Base-by-base conservation (phyloP, 2,113 vertebrate genomes). In the Willisornis vidua region DNA sequence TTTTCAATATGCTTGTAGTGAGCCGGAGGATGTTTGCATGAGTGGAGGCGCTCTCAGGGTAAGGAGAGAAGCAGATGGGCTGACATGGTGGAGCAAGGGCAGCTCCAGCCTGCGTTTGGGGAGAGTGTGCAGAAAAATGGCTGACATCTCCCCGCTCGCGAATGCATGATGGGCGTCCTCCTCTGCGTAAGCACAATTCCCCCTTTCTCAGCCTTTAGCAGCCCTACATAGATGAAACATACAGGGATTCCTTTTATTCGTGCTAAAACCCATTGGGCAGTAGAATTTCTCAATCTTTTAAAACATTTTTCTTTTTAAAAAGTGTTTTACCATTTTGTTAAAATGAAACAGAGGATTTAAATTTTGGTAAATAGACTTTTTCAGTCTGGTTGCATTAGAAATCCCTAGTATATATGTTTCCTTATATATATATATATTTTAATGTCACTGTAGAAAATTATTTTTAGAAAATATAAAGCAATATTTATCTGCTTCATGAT, bases 81-180 rank as follows among this genome's bases (percentile, higher is more conserved):
- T 93, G 95, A 66, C 68, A 88, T 92, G 95, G 91, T 92, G 95
- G 94, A 87, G 91, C 4, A n/a, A 93, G 92, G 83, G 92, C 88
- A 89, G 94, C 86, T 82, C 89, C 91, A 89, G 91, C 89, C 94
- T 48, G 90, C 14, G 19, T 7, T 8, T 65, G 91, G 89, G 46
- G 85, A 77, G 91, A 23, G 66, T 12, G 68, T 94, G 91, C 90
- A 87, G 90, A 93, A 90, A 96, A 52, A 97, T 97, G 97, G 97
- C 97, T 94, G 95, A 82, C 78, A 91, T 54, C 70, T 94, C 93
- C 89, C 85, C 33, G 55, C 88, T 39, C 28, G 90, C 23, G 23
- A 86, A 63, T 6, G 75, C 89, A 54, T 35, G 33, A 83, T 93
- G 95, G 84, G 95, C 79, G 16, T 72, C 93, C 88, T 96, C 90